Evolutionary conservation across 2,888 invertebrate genomes (phyloP).

Genomic region (Chorisops tibialis): DNA sequence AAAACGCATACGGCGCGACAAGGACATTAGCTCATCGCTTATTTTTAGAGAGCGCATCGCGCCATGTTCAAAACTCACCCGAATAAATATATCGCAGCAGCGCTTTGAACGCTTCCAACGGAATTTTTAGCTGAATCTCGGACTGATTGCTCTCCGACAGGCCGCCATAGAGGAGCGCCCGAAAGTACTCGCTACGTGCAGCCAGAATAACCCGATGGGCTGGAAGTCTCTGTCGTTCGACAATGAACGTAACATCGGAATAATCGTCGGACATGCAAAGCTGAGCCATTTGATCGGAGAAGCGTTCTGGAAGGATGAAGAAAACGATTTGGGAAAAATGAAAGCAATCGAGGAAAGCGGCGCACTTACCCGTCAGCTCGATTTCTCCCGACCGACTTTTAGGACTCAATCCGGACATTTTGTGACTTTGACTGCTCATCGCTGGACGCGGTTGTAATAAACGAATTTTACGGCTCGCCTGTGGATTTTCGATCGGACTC

Average conservation of each 20-base stretch:
- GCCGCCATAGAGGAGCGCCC: conserved; percentile 78
- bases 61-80: conserved; percentile 54
- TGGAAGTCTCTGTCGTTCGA: conserved; percentile 63
- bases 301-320: conserved; percentile 54
- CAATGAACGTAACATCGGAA: conserved; percentile 83
- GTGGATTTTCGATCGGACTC: too few relatives aligned
- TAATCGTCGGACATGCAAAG: conserved; percentile 84
- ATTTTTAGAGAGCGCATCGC: conserved; percentile 8
- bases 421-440: conserved; percentile 52
- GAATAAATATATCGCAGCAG: conserved; percentile 94
- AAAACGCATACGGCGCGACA: conserved; percentile 1
- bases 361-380: conserved; percentile 56
- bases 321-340: background rate
- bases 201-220: conserved; percentile 75
- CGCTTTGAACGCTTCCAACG: conserved; percentile 80
- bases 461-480: too few relatives aligned
- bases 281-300: conserved; percentile 83
- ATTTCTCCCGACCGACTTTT: conserved; percentile 58
- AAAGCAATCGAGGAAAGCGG: background rate
- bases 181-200: conserved; percentile 92
- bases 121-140: conserved; percentile 82
- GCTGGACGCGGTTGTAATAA: conserved; percentile 8
- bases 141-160: conserved; percentile 70
- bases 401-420: conserved; percentile 55
- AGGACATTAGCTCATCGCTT: conserved; percentile 21